Percentiles rank a stretch among this genome's conserved stretches.
These are phyloP conservation scores for Paradoxurus hermaphroditus DNA, from an alignment of 2,113 vertebrate genomes.

Conservation along the genomic window DNA sequence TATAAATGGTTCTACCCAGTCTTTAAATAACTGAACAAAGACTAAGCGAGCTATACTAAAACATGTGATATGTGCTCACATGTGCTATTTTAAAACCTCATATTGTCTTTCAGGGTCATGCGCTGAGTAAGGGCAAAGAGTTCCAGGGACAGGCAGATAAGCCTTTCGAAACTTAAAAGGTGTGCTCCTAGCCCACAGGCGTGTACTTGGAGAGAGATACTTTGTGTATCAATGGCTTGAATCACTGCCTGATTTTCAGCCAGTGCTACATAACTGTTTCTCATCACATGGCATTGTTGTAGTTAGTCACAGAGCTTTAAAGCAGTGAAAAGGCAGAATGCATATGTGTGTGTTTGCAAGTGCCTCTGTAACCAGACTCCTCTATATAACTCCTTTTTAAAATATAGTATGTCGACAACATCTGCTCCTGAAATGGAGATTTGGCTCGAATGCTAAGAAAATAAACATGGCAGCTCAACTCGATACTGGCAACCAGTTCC, in stretches of 20 bases:
- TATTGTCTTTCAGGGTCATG: neutral
- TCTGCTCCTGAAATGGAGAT: slow-evolving; percentile 72
- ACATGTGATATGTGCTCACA: neutral
- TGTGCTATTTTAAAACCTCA: neutral
- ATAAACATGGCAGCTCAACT: slow-evolving; percentile 72
- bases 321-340: slow-evolving; percentile 29
- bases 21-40: slow-evolving; percentile 28
- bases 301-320: slow-evolving; percentile 3
- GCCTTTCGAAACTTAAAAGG: neutral
- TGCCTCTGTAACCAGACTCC: slow-evolving; percentile 15
- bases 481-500: slow-evolving; percentile 66
- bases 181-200: neutral
- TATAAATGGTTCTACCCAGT: neutral
- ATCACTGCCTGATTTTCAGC: neutral
- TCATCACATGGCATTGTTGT: slow-evolving; percentile 29
- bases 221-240: slow-evolving; percentile 6
- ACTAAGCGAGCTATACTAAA: neutral
- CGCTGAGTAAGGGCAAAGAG: neutral
- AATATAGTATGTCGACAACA: slow-evolving; percentile 72
- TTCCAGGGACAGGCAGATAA: neutral
- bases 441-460: slow-evolving; percentile 70
- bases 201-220: neutral
- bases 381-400: slow-evolving; percentile 49
- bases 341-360: slow-evolving; percentile 15
- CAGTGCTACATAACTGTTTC: neutral